These are phyloP conservation scores for Motacilla tschutschensis DNA, from an alignment of 2,113 vertebrate genomes.

Conservation along the genomic window DNA sequence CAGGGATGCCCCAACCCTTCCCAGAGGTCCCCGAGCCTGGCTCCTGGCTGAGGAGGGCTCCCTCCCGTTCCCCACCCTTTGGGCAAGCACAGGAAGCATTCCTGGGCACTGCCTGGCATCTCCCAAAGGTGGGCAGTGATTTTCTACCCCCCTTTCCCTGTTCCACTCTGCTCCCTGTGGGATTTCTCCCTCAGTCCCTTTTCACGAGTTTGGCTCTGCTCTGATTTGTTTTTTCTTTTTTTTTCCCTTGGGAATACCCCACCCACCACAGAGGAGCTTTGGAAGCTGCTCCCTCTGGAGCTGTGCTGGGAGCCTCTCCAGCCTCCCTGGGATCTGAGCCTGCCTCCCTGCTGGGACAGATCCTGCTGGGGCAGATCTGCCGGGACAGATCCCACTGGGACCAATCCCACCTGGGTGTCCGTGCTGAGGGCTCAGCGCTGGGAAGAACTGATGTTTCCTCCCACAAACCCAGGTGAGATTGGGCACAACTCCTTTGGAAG, in stretches of 20 bases:
- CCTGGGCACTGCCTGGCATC: background rate
- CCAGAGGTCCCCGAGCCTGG: background rate
- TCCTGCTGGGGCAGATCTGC: no score
- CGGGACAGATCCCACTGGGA: background rate
- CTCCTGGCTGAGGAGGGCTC: background rate
- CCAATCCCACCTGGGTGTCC: background rate
- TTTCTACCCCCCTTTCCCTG: background rate
- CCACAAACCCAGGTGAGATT: background rate
- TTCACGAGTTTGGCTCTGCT: background rate
- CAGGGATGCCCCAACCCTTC: background rate
- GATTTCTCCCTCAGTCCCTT: background rate
- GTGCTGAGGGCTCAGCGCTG: background rate
- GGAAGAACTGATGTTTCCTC: background rate
- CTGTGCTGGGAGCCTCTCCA: background rate
- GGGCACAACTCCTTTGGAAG: background rate
- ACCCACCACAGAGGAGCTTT: background rate
- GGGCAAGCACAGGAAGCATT: background rate
- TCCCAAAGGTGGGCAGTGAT: background rate
- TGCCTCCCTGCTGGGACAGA: background rate
- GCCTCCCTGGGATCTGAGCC: background rate
- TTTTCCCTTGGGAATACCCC: background rate
- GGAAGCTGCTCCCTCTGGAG: background rate
- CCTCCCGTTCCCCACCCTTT: background rate
- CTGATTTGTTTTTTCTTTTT: no score
- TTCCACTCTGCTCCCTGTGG: background rate